Percentiles rank a stretch among this genome's conserved stretches.
Conservation (phyloP, 2,888 invertebrate species). For the Pseudococcus viburni region DNA sequence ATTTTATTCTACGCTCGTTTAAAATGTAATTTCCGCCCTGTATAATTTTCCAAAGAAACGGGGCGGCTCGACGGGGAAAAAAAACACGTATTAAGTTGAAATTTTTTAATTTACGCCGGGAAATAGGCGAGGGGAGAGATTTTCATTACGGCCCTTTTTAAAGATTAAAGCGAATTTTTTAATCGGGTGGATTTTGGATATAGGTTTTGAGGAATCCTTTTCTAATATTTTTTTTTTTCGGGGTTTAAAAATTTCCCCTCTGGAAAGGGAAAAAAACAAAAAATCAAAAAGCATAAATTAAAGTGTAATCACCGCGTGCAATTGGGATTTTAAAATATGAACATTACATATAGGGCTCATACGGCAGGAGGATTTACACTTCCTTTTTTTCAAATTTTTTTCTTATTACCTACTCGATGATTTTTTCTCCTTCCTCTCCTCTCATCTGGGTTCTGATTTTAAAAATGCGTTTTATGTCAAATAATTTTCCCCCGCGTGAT, state of each 20-base stretch:
- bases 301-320: background rate
- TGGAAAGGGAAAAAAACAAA: background rate
- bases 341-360: background rate
- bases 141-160: conserved; percentile 9
- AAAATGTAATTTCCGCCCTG: conserved; percentile 22
- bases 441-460: too few relatives aligned
- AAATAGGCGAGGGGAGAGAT: background rate
- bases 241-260: background rate
- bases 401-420: too few relatives aligned
- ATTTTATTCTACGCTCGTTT: background rate
- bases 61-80: background rate
- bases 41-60: background rate
- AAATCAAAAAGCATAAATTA: background rate
- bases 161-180: conserved; percentile 34
- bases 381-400: too few relatives aligned
- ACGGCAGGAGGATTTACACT: background rate
- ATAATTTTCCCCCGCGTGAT: too few relatives aligned
- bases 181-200: background rate
- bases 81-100: background rate
- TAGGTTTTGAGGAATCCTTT: background rate
- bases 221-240: conserved; percentile 5
- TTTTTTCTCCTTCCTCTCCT: too few relatives aligned
- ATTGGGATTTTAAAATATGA: background rate
- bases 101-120: background rate
- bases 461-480: too few relatives aligned